Base-by-base conservation (phyloP, 1,140 invertebrate species). In the Sycophila sp. region DNA sequence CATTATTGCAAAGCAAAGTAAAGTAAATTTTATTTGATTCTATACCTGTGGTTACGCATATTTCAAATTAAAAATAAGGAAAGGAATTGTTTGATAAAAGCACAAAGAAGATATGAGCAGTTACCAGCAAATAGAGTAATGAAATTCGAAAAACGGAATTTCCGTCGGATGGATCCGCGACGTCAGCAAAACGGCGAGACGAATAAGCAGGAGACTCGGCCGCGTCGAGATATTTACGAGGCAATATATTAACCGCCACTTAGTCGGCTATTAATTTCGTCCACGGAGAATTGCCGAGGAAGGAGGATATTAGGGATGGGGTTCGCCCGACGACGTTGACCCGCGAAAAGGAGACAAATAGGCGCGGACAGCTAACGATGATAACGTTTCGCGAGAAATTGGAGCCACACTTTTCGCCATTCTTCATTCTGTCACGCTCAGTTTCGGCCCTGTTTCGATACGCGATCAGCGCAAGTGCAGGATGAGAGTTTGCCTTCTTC, bases 191-290 rank as follows among this genome's bases (percentile, higher is more conserved):
- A n/a, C 11, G 34, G 17, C 2, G 7, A 24, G 7, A 11, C 13
- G 36, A 2, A 13, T 30, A 24, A 6, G 13, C 49, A 0, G 4
- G 15, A 24, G 2, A 47, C n/a, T 17, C 19, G 45, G 28, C 64
- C 62, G 76, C 76, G 79, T 77, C 42, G 72, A 80, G 77, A 83
- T 83, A 82, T 83, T 83, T 83, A 83, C 81, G 82, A 82, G 80
- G 82, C 80, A 80, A 83, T 83, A 83, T 82, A 83, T 83, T 83
- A 83, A 81, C 80, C 80, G 80, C 77, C 81, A 83, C 80, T 83
- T 83, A 83, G 79, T 74, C 74, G 71, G 79, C 81, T 83, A 83
- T 83, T 83, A 83, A 83, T 83, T 83, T 81, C 74, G 77, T n/a
- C 28, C 15, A 15, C 38, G 58, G 34, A 75, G 78, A 81, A 82